Percentiles rank a stretch among this genome's conserved stretches.
Conservation (phyloP, 2,888 invertebrate genomes). For the Opisthograptis luteolata region DNA sequence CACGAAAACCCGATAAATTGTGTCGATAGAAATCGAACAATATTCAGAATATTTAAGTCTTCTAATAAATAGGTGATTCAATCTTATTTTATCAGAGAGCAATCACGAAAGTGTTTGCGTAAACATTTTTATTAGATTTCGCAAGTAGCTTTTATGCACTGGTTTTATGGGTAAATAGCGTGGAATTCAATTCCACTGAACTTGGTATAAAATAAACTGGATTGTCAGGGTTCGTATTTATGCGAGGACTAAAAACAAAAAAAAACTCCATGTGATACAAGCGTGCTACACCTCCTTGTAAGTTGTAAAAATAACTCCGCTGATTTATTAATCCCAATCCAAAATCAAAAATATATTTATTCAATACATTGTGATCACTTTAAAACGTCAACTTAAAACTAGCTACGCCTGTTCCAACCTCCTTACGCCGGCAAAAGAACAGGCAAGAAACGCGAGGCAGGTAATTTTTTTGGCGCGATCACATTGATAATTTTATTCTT, state of each 20-base stretch:
- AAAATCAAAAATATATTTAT: too few species aligned
- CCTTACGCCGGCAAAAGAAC: too few species aligned
- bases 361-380: too few species aligned
- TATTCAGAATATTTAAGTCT: conserved; percentile 12
- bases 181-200: conserved; percentile 59
- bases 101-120: conserved; percentile 46
- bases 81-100: conserved; percentile 34
- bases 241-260: conserved; percentile 56
- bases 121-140: conserved; percentile 54
- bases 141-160: conserved; percentile 52
- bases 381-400: too few species aligned
- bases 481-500: too few species aligned
- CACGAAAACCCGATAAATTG: conserved; percentile 14
- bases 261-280: too few species aligned
- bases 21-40: conserved; percentile 15
- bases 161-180: conserved; percentile 47
- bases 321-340: too few species aligned
- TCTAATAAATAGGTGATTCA: conserved; percentile 18
- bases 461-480: too few species aligned
- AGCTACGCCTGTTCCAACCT: too few species aligned
- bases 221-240: conserved; percentile 58
- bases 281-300: too few species aligned
- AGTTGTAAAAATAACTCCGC: too few species aligned
- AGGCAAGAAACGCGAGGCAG: too few species aligned
- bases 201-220: conserved; percentile 61